Percentiles rank a stretch among this genome's conserved stretches.
phyloP scores from a whole-genome alignment of 2,888 invertebrate species.

The Seladonia tumulorum region DNA sequence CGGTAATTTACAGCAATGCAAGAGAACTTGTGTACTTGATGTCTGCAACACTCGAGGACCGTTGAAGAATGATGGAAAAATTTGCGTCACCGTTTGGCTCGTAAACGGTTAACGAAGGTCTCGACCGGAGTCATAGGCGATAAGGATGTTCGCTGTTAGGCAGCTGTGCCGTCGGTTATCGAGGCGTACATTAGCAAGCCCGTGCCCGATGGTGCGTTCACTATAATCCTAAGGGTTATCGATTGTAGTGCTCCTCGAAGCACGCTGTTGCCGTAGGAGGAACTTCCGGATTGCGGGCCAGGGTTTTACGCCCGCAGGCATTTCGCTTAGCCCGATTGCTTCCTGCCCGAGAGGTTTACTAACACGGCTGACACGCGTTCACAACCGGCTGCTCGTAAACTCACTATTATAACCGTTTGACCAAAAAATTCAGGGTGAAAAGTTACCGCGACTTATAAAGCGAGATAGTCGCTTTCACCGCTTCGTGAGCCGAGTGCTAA shows the following conservation, averaged over 20 bases:
- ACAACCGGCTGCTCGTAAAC: background rate
- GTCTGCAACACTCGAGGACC: background rate
- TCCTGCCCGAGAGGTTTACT: background rate
- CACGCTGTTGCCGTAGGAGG: background rate
- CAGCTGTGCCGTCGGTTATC: conserved; percentile 9
- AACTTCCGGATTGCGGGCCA: conserved; percentile 4
- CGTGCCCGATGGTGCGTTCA: conserved; percentile 5
- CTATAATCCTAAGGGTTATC: conserved; percentile 11
- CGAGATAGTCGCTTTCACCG: too few relatives aligned
- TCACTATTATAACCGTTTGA: background rate
- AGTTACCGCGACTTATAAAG: too few relatives aligned
- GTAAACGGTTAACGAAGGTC: background rate
- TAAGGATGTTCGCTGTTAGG: conserved; percentile 5
- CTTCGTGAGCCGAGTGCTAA: too few relatives aligned
- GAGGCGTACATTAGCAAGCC: background rate
- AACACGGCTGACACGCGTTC: background rate
- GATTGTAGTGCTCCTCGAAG: conserved; percentile 4
- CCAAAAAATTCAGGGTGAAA: too few relatives aligned
- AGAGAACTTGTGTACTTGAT: too few relatives aligned
- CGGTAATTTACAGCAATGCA: too few relatives aligned
- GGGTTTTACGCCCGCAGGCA: background rate
- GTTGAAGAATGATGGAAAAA: background rate
- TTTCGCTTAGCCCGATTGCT: conserved; percentile 8
- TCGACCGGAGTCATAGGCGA: background rate
- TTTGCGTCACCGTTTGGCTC: background rate